Evolutionary conservation across 2,797 vertebrate genomes (phyloP).

Genomic region (Australoheros facetus): DNA sequence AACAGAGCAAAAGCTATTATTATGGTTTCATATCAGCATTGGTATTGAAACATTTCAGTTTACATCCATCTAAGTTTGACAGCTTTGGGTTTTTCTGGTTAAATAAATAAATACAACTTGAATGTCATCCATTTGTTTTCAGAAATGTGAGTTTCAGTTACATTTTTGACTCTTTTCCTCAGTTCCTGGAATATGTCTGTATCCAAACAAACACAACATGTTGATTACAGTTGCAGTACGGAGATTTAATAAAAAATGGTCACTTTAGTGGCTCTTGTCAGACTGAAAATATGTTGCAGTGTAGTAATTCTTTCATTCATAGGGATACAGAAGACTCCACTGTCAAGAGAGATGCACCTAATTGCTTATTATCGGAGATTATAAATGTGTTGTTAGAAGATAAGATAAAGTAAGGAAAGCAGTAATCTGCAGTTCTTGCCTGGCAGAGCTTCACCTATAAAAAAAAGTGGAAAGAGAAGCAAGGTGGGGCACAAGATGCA

Average conservation of each 20-base stretch:
- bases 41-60: too few relatives aligned
- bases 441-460: background rate
- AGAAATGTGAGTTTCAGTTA: background rate
- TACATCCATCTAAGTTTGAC: too few relatives aligned
- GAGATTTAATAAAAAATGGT: background rate
- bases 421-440: too few relatives aligned
- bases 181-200: background rate
- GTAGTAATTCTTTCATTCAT: background rate
- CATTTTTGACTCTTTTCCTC: background rate
- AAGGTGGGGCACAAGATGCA: background rate
- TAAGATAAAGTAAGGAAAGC: too few relatives aligned
- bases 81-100: too few relatives aligned
- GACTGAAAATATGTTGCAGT: background rate
- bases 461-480: background rate
- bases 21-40: too few relatives aligned
- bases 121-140: background rate
- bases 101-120: background rate
- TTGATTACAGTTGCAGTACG: background rate
- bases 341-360: background rate
- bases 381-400: background rate
- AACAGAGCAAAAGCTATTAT: background rate
- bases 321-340: background rate
- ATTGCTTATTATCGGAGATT: background rate
- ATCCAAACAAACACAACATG: background rate
- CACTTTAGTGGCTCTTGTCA: background rate